A percentile compares a stretch with the other conserved stretches of the same genome.
These are phyloP conservation scores for Nothobranchius kuhntae DNA, from an alignment of 2,113 vertebrate species.

Conservation along the genomic window DNA sequence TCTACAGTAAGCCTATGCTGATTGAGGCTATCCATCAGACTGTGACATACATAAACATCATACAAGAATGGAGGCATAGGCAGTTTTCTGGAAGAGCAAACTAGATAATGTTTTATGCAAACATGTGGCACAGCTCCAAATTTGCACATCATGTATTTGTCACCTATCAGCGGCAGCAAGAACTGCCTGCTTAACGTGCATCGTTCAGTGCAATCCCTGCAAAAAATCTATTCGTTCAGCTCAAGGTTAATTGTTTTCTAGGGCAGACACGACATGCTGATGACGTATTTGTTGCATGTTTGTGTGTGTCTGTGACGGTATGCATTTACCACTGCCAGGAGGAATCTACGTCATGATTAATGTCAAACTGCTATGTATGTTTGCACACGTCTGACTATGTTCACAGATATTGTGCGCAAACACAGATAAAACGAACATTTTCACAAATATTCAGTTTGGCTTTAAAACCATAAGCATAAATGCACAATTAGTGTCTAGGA, in stretches of 20 bases:
- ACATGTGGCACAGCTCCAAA: constrained; percentile 35
- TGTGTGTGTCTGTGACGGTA: neutral
- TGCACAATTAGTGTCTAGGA: neutral
- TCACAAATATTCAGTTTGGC: constrained; percentile 24
- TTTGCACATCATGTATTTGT: constrained; percentile 14
- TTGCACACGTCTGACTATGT: constrained; percentile 26
- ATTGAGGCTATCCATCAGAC: constrained; percentile 39
- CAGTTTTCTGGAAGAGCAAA: constrained; percentile 20
- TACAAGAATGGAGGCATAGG: neutral
- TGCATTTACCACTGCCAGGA: constrained; percentile 21
- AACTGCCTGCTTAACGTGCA: constrained; percentile 12
- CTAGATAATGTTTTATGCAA: constrained; percentile 42
- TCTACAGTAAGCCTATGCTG: constrained; percentile 8
- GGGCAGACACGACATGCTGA: constrained; percentile 42
- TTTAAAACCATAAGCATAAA: constrained; percentile 14
- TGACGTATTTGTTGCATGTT: constrained; percentile 45
- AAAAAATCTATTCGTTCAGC: constrained; percentile 42
- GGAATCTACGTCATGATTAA: constrained; percentile 62
- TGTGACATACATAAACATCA: constrained; percentile 31
- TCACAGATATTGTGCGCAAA: neutral
- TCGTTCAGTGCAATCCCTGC: constrained; percentile 8
- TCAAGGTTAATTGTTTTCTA: constrained; percentile 64
- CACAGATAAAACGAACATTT: constrained; percentile 5
- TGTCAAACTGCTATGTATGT: constrained; percentile 28
- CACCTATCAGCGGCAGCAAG: constrained; percentile 56